Evolutionary conservation across 2,113 vertebrate genomes (phyloP).

Genomic region (Promerops cafer): DNA sequence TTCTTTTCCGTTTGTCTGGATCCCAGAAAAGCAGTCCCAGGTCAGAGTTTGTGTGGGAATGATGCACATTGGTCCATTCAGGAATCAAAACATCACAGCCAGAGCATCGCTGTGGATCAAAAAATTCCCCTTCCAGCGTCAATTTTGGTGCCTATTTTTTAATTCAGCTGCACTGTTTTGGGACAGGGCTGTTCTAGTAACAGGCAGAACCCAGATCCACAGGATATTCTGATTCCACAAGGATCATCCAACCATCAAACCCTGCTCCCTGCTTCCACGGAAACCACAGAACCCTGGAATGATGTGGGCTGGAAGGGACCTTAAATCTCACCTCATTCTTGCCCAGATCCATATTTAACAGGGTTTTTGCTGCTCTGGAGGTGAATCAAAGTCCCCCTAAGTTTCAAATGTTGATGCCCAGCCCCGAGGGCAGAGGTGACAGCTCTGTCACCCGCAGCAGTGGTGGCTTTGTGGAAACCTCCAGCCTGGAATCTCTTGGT

Average conservation of each 20-base stretch:
- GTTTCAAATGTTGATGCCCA: not conserved
- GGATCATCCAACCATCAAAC: not conserved
- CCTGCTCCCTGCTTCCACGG: not conserved
- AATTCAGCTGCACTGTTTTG: not conserved
- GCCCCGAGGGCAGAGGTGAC: not conserved
- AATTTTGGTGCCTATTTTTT: accelerated
- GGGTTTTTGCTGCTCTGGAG: not conserved
- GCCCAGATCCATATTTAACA: accelerated
- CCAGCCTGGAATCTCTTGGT: not conserved
- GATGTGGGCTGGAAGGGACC: not conserved
- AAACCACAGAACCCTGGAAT: not conserved
- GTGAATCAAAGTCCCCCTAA: not conserved
- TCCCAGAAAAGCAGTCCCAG: not conserved
- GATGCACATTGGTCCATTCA: not conserved
- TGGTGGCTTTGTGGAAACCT: not conserved
- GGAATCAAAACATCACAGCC: not conserved
- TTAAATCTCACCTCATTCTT: not conserved
- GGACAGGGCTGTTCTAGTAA: no score
- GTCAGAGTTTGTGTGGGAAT: not conserved
- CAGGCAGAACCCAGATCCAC: not conserved
- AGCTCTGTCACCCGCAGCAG: not conserved
- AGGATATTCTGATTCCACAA: not conserved
- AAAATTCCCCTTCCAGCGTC: not conserved
- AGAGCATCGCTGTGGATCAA: not conserved
- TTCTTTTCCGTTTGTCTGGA: accelerated